Conservation (phyloP, 2,113 vertebrate genomes). For the Paraplagusia blochii region DNA sequence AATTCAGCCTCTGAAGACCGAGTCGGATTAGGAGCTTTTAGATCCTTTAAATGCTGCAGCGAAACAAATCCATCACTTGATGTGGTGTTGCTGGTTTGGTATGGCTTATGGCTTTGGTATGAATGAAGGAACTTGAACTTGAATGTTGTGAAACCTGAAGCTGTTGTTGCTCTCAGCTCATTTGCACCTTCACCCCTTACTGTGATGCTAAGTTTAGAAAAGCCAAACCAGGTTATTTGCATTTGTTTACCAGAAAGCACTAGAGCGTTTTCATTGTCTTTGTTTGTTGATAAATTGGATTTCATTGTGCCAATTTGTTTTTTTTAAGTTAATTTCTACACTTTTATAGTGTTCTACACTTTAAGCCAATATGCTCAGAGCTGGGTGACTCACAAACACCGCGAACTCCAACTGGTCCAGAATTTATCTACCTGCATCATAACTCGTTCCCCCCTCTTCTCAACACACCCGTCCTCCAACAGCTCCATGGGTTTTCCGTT, state of each 20-base stretch:
- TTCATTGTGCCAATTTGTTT: conserved; percentile 14
- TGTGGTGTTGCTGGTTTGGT: not conserved
- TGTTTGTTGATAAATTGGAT: not conserved
- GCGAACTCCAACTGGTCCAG: too few relatives aligned
- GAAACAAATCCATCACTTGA: not conserved
- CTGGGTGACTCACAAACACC: too few relatives aligned
- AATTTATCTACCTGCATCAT: too few relatives aligned
- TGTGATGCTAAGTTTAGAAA: not conserved
- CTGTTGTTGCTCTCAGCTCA: conserved; percentile 5
- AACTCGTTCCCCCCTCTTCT: too few relatives aligned
- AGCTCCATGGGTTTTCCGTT: too few relatives aligned
- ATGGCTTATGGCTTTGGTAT: not conserved
- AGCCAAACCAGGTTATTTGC: not conserved
- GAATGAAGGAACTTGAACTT: conserved; percentile 3
- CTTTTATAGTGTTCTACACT: too few relatives aligned
- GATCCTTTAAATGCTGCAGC: not conserved
- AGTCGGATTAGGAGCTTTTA: not conserved
- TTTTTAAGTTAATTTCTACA: conserved; percentile 17
- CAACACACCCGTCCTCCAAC: too few relatives aligned
- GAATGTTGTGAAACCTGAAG: conserved; percentile 17
- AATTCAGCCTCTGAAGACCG: not conserved
- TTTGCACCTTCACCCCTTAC: not conserved
- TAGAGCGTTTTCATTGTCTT: not conserved
- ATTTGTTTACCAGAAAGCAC: not conserved
- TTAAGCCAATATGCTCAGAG: too few relatives aligned